These are phyloP conservation scores for Cotesia typhae DNA, from an alignment of 1,140 invertebrate species.

Conservation along the genomic window DNA sequence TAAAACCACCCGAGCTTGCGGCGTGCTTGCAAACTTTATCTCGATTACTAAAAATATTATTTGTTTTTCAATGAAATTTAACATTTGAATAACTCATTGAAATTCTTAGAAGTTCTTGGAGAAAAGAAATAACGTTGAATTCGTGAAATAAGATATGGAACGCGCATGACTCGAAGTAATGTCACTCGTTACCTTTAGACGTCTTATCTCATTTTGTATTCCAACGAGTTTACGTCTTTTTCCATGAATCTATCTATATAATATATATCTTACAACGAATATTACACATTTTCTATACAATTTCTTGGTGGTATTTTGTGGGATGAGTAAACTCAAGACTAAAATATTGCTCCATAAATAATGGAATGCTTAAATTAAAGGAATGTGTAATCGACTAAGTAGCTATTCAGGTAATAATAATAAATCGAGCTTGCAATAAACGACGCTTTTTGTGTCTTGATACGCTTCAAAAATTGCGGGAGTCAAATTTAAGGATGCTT, in stretches of 20 bases:
- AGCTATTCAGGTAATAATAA: no score
- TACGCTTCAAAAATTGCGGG: no score
- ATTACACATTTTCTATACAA: no score
- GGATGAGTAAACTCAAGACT: no score
- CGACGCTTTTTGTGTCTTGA: no score
- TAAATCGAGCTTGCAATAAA: no score
- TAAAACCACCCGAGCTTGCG: neutral
- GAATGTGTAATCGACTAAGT: no score
- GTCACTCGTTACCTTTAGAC: constrained; percentile 17
- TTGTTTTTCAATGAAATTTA: neutral
- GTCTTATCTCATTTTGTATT: constrained; percentile 48
- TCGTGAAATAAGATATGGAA: constrained; percentile 44
- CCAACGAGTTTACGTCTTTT: constrained; percentile 11
- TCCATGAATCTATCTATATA: constrained; percentile 1
- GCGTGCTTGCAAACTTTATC: neutral
- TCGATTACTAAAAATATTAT: neutral
- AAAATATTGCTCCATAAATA: no score
- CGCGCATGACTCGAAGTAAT: constrained; percentile 41
- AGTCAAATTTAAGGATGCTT: no score
- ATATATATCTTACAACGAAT: no score
- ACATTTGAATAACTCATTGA: constrained; percentile 10
- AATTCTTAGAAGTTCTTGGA: neutral
- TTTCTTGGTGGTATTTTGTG: no score
- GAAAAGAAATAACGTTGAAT: constrained; percentile 19
- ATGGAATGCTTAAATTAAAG: no score